Conservation (phyloP, 2,888 invertebrate species). For the Drosophila tanythrix region DNA sequence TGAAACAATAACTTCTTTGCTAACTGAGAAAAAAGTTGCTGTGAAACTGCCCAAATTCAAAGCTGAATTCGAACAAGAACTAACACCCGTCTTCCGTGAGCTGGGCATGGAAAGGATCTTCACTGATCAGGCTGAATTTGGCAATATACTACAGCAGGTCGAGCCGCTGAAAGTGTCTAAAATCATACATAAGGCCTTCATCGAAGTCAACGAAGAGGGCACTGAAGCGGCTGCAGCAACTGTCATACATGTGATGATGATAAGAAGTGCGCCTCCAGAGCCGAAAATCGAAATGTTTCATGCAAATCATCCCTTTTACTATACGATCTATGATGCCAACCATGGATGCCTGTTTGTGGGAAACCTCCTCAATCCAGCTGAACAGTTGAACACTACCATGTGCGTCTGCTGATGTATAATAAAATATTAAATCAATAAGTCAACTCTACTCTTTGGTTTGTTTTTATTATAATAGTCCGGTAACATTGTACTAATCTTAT, state of each 20-base stretch:
- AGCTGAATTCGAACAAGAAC: slow-evolving; percentile 49
- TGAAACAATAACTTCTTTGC: slow-evolving; percentile 86
- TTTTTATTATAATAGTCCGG: neutral
- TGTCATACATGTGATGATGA: accelerated
- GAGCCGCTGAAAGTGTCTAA: slow-evolving; percentile 87
- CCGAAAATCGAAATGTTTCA: slow-evolving; percentile 27
- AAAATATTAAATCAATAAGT: neutral
- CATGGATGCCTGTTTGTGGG: slow-evolving; percentile 41
- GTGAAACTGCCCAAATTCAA: slow-evolving; percentile 92
- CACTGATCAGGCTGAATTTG: slow-evolving; percentile 86
- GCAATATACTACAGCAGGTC: slow-evolving; percentile 86
- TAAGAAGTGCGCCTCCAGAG: neutral
- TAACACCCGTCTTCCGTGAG: slow-evolving; percentile 82
- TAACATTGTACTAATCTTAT: neutral
- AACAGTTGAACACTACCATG: neutral
- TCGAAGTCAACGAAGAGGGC: slow-evolving; percentile 94
- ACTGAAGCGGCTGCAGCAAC: slow-evolving; percentile 94
- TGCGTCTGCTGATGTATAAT: neutral
- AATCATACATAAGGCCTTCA: slow-evolving; percentile 92
- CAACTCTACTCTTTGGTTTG: neutral
- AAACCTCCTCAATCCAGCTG: neutral
- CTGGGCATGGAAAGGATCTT: slow-evolving; percentile 90
- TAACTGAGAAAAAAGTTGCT: slow-evolving; percentile 72
- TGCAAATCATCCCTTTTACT: slow-evolving; percentile 50
- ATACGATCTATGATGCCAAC: slow-evolving; percentile 31